Conservation (phyloP, 2,888 invertebrate species). For the Cosmorhoe ocellata region DNA sequence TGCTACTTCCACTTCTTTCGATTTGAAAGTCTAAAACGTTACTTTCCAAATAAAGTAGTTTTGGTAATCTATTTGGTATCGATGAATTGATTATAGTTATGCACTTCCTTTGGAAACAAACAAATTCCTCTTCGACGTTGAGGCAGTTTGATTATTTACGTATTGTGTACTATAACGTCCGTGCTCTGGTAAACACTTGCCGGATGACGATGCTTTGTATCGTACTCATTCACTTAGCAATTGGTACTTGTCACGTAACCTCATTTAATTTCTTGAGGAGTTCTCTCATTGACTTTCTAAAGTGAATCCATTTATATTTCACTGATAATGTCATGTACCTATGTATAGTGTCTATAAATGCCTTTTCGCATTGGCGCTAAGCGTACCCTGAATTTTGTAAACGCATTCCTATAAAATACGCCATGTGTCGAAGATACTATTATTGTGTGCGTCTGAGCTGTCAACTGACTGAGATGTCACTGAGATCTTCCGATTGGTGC, state of each 20-base stretch:
- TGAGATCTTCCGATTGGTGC: slow-evolving; percentile 44
- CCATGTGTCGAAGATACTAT: slow-evolving; percentile 42
- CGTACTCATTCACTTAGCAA: slow-evolving; percentile 40
- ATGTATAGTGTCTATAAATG: not conserved
- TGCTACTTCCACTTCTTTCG: not conserved
- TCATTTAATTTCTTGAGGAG: slow-evolving; percentile 30
- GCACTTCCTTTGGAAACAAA: slow-evolving; percentile 58
- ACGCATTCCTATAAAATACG: slow-evolving; percentile 45
- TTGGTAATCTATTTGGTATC: no score
- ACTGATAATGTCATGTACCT: slow-evolving; percentile 7
- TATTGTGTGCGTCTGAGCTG: slow-evolving; percentile 40
- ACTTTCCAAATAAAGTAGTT: no score
- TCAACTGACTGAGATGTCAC: slow-evolving; percentile 39
- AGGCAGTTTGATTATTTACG: slow-evolving; percentile 61
- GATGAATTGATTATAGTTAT: slow-evolving; percentile 33
- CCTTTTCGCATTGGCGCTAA: not conserved
- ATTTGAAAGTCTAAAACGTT: not conserved
- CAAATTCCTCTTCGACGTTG: slow-evolving; percentile 61
- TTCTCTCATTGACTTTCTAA: slow-evolving; percentile 28
- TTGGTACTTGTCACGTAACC: slow-evolving; percentile 40
- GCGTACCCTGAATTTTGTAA: slow-evolving; percentile 36
- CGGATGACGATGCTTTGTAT: slow-evolving; percentile 52
- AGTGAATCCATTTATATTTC: slow-evolving; percentile 17
- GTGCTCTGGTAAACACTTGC: slow-evolving; percentile 64
- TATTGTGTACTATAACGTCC: slow-evolving; percentile 53